Conservation (phyloP, 2,797 vertebrate species). For the Xiphophorus birchmanni region DNA sequence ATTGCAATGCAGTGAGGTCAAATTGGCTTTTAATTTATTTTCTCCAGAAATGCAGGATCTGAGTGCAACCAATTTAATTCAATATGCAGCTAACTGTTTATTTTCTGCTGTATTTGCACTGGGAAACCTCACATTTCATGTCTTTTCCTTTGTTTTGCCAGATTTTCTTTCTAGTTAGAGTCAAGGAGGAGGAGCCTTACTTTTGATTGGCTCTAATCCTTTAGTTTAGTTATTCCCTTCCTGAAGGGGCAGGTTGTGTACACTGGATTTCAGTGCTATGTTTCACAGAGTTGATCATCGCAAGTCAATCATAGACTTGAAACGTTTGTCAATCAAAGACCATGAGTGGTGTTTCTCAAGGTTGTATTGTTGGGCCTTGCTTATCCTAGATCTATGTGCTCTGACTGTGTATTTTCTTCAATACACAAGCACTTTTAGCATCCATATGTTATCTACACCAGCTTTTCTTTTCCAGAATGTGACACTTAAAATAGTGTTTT, state of each 20-base stretch:
- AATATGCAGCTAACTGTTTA: background rate
- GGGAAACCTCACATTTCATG: background rate
- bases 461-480: background rate
- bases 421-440: too few relatives aligned
- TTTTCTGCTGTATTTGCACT: background rate
- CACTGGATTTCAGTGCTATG: background rate
- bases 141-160: background rate
- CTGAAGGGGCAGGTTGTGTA: background rate
- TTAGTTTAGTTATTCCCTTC: background rate
- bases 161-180: background rate
- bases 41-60: background rate
- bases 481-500: background rate
- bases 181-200: background rate
- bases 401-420: background rate
- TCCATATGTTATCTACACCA: too few relatives aligned
- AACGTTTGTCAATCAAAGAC: background rate
- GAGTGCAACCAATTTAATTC: background rate
- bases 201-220: background rate
- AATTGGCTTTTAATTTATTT: conserved; percentile 1
- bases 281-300: background rate
- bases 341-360: background rate
- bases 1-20: background rate
- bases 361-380: background rate
- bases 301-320: background rate
- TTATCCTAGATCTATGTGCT: background rate